These are phyloP conservation scores for Ephestia elutella DNA, from an alignment of 1,140 invertebrate genomes.

Conservation along the genomic window DNA sequence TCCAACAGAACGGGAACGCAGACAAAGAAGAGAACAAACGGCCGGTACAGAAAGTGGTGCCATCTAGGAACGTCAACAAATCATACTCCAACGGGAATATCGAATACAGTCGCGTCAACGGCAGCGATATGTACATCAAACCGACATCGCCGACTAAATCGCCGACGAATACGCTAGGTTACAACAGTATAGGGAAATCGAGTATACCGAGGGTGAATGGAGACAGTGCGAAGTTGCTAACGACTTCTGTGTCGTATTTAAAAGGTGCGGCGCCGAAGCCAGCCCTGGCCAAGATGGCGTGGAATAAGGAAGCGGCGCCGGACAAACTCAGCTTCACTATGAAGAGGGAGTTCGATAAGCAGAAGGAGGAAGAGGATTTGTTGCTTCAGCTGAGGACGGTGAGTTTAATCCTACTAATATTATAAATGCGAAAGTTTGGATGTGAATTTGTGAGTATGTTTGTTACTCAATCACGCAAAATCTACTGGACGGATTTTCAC, in stretches of 20 bases:
- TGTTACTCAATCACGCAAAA: too few relatives aligned
- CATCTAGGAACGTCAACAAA: constrained; percentile 73
- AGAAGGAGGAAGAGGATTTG: constrained; percentile 90
- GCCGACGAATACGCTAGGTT: constrained; percentile 68
- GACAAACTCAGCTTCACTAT: constrained; percentile 93
- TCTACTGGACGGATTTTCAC: too few relatives aligned
- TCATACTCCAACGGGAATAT: constrained; percentile 57
- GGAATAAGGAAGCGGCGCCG: constrained; percentile 81
- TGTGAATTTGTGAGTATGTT: too few relatives aligned
- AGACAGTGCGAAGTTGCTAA: constrained; percentile 68
- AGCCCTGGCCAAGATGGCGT: constrained; percentile 76
- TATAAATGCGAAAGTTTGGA: too few relatives aligned
- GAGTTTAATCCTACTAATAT: too few relatives aligned
- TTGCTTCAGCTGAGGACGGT: constrained; percentile 89
- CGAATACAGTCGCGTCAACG: constrained; percentile 55
- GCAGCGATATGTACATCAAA: constrained; percentile 79
- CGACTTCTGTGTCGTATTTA: constrained; percentile 75
- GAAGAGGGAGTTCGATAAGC: constrained; percentile 91
- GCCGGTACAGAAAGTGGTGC: constrained; percentile 77
- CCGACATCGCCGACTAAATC: constrained; percentile 82
- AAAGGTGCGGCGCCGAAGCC: constrained; percentile 72
- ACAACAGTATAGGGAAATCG: constrained; percentile 69
- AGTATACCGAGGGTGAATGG: constrained; percentile 64
- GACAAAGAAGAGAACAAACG: constrained; percentile 64
- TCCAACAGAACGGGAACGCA: constrained; percentile 55